Conservation (phyloP, 2,888 invertebrate genomes). For the Bombylius major region DNA sequence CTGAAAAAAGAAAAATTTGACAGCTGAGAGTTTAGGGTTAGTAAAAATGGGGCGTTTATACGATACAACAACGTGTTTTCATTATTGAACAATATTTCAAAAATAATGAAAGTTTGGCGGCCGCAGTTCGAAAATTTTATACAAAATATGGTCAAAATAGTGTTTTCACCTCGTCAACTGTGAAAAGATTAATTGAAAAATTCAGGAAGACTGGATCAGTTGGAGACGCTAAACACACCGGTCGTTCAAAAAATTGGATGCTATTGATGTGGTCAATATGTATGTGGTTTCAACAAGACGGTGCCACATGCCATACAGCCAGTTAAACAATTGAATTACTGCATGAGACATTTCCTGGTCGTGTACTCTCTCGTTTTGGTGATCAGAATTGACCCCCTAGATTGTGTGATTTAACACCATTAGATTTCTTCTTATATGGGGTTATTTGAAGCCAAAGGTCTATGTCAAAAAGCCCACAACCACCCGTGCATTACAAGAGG, state of each 20-base stretch:
- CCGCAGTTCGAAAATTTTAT: neutral
- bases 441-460: neutral
- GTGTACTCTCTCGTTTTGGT: neutral
- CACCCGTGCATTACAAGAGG: neutral
- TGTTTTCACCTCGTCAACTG: neutral
- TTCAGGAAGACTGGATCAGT: constrained; percentile 6
- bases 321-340: too few relatives aligned
- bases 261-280: constrained; percentile 11
- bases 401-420: neutral
- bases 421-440: neutral
- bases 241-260: constrained; percentile 15
- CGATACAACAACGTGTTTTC: constrained; percentile 2
- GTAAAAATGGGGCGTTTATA: constrained; percentile 9
- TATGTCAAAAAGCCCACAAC: neutral
- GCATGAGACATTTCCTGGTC: too few relatives aligned
- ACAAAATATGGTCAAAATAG: neutral
- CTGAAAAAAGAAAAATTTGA: constrained; percentile 2
- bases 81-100: neutral
- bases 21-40: constrained; percentile 9
- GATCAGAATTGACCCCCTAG: neutral
- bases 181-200: constrained; percentile 6
- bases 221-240: constrained; percentile 1
- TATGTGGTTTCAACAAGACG: neutral
- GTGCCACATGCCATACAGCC: neutral
- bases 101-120: neutral